Conservation (phyloP, 2,888 invertebrate genomes). For the Mycalesis mineus region DNA sequence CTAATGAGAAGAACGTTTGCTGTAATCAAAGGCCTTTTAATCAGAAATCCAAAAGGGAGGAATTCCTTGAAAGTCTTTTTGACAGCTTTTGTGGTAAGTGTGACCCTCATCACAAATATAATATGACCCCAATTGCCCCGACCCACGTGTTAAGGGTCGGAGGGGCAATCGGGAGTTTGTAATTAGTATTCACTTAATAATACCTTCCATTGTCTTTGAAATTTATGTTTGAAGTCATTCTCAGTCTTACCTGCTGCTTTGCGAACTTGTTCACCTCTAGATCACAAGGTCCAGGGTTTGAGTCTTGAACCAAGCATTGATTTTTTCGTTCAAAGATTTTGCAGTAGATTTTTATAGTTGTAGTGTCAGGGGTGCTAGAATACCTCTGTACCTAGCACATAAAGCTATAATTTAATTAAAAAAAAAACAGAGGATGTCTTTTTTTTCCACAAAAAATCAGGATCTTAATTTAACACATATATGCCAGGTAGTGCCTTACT, state of each 20-base stretch:
- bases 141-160: not conserved
- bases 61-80: conserved; percentile 21
- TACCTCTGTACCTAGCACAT: no score
- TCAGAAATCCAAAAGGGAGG: not conserved
- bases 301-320: no score
- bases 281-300: no score
- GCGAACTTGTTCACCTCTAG: no score
- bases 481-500: no score
- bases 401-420: no score
- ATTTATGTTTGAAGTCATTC: not conserved
- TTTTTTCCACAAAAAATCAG: no score
- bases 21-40: not conserved
- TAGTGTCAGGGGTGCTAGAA: no score
- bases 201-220: not conserved
- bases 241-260: not conserved
- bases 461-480: no score
- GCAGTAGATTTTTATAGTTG: no score
- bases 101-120: conserved; percentile 30
- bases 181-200: not conserved
- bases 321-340: no score
- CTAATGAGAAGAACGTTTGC: not conserved
- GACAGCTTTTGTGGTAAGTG: conserved; percentile 47
- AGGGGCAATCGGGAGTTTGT: not conserved
- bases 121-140: not conserved
- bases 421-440: no score